phyloP scores from a whole-genome alignment of 2,797 vertebrate species.

The Centropyge bicolor region DNA sequence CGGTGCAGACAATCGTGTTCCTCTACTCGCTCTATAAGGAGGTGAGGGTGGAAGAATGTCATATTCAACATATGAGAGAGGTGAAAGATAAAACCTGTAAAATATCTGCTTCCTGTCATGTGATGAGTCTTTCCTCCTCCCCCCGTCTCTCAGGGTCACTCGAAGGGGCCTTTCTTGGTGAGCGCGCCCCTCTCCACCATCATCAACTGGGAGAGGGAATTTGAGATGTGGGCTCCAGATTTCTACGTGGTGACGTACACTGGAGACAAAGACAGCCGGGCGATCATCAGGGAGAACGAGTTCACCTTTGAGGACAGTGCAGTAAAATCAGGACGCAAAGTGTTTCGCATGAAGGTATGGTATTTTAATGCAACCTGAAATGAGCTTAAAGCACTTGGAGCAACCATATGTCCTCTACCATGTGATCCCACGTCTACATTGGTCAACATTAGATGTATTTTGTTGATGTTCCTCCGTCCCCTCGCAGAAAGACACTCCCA shows the following conservation, averaged over 20 bases:
- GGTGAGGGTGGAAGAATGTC: conserved; percentile 83
- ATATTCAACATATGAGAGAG: too few relatives aligned
- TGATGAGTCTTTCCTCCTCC: background rate
- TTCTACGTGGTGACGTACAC: conserved; percentile 98
- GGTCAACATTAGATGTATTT: background rate
- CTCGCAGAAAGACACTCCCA: conserved; percentile 94
- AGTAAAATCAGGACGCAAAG: conserved; percentile 93
- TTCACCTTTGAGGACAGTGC: conserved; percentile 96
- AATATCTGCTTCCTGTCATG: background rate
- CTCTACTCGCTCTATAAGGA: conserved; percentile 98
- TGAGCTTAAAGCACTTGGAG: background rate
- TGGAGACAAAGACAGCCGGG: conserved; percentile 97
- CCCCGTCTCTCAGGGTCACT: conserved; percentile 89
- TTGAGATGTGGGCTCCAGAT: conserved; percentile 98
- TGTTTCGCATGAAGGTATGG: conserved; percentile 97
- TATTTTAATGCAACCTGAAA: too few relatives aligned
- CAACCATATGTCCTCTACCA: background rate
- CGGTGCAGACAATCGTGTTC: conserved; percentile 98
- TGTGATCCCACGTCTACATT: background rate
- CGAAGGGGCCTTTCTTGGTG: conserved; percentile 96
- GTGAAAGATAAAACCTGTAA: background rate
- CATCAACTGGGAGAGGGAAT: conserved; percentile 99
- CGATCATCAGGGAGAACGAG: conserved; percentile 96
- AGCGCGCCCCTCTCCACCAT: conserved; percentile 98
- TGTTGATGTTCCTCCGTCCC: background rate